phyloP scores from a whole-genome alignment of 2,888 invertebrate genomes.

The Blera fallax region DNA sequence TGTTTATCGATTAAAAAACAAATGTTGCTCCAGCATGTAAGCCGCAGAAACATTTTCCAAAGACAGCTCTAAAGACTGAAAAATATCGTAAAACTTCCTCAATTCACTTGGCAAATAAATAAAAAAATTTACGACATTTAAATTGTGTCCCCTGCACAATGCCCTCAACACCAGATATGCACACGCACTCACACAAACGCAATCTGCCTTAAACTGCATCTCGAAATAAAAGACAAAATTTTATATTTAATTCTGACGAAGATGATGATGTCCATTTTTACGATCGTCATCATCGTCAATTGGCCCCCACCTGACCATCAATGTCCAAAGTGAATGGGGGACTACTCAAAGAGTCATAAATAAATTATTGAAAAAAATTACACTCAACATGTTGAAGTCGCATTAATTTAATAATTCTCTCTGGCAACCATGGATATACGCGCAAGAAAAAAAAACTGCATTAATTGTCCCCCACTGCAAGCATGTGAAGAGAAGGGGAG shows the following conservation, averaged over 20 bases:
- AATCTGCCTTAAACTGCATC: neutral
- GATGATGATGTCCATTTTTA: constrained; percentile 72
- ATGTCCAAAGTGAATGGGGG: constrained; percentile 8
- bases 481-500: neutral
- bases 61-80: neutral
- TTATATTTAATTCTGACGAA: constrained; percentile 66
- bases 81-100: constrained; percentile 64
- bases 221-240: constrained; percentile 27
- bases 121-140: constrained; percentile 68
- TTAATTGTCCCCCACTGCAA: constrained; percentile 26
- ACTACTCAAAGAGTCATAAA: constrained; percentile 63
- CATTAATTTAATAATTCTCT: constrained; percentile 63
- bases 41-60: neutral
- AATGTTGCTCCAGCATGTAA: constrained; percentile 15
- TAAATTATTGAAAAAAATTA: constrained; percentile 65
- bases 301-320: constrained; percentile 45
- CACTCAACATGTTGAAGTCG: constrained; percentile 40
- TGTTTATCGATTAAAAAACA: neutral
- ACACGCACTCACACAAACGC: neutral
- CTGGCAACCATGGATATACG: neutral
- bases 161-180: neutral
- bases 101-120: constrained; percentile 70
- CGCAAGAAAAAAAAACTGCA: constrained; percentile 25
- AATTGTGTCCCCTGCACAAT: constrained; percentile 62
- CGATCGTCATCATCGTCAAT: constrained; percentile 43